Base-by-base conservation (phyloP, 2,797 vertebrate genomes). In the Phrynocephalus vlangalii region DNA sequence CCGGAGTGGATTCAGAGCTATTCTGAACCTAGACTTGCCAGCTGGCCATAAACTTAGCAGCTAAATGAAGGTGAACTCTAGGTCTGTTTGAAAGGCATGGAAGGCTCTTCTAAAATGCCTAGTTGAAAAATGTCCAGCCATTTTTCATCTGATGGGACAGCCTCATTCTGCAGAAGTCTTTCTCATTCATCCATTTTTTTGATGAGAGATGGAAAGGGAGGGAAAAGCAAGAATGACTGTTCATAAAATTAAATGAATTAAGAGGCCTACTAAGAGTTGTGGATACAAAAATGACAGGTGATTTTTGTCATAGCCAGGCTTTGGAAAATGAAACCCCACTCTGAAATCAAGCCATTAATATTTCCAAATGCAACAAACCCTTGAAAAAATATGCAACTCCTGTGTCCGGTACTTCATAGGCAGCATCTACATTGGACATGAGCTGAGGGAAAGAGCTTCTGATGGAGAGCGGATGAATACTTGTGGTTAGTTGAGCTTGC, bases 381-480 rank as follows among this genome's bases (percentile, higher is more conserved):
- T 96, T 96, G 86, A 95, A 96, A 92, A 96, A 94, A 93, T 93
- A 95, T 78, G 95, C 89, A 0, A 83, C 83, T 82, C 84, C 83
- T 26, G 83, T 91, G 68, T 96, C 93, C 68, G 94, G 20, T 80
- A 94, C 88, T 88, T 96, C 91, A 0, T 96, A 95, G 81, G 91
- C 90, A 78, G 93, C 94, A 84, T 95, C 93, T 85, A 93, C 92
- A 3, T 95, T 95, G 63, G 94, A 94, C 92, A 94, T 91, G 13
- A 96, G 90, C 30, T 96, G 94, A 67, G 95, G 95, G 86, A 96
- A 95, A 82, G 95, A 95, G 87, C 93, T 94, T 75, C 92, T 95
- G 26, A 95, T 96, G 30, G 89, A 90, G 84, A 90, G 92, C 71
- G 94, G 93, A 38, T 82, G 91, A 48, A 95, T 84, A 3, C 91